A percentile compares a stretch with the other conserved stretches of the same genome.
Conservation (phyloP, 2,888 invertebrate genomes). For the Elysia crispata region DNA sequence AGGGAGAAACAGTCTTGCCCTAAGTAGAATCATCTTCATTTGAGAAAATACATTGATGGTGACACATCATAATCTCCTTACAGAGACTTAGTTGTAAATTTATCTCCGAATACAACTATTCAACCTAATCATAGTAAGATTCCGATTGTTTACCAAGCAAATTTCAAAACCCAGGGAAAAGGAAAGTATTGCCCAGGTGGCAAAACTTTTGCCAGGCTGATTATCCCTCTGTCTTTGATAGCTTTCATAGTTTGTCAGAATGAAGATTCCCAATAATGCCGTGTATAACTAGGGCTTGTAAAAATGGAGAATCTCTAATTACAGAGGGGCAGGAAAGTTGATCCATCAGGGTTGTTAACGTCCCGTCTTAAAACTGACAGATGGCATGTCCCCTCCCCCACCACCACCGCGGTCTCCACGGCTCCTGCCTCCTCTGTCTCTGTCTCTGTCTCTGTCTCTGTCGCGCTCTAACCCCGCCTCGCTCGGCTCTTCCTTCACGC, state of each 20-base stretch:
- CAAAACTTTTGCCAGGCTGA: too few relatives aligned
- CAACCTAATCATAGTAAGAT: too few relatives aligned
- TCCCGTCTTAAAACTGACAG: constrained; percentile 74
- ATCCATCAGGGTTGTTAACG: constrained; percentile 58
- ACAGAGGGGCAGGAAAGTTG: not conserved
- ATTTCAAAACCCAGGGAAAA: not conserved
- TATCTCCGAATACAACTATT: too few relatives aligned
- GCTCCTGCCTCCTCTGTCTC: constrained; percentile 30
- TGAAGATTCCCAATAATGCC: not conserved
- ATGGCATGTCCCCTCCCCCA: constrained; percentile 55
- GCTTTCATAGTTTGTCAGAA: not conserved
- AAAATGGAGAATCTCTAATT: not conserved
- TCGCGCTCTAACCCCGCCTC: constrained; percentile 54
- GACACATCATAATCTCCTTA: too few relatives aligned
- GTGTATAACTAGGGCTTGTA: not conserved
- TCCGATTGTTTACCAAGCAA: too few relatives aligned
- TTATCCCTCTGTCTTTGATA: too few relatives aligned
- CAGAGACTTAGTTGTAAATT: too few relatives aligned
- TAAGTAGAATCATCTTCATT: too few relatives aligned
- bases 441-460: constrained; percentile 40
- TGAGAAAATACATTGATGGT: too few relatives aligned
- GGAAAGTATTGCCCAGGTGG: not conserved
- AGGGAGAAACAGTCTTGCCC: too few relatives aligned
- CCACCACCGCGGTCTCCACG: constrained; percentile 53
- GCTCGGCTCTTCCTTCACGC: constrained; percentile 60